phyloP scores from a whole-genome alignment of 2,797 vertebrate genomes.

The Huso huso region DNA sequence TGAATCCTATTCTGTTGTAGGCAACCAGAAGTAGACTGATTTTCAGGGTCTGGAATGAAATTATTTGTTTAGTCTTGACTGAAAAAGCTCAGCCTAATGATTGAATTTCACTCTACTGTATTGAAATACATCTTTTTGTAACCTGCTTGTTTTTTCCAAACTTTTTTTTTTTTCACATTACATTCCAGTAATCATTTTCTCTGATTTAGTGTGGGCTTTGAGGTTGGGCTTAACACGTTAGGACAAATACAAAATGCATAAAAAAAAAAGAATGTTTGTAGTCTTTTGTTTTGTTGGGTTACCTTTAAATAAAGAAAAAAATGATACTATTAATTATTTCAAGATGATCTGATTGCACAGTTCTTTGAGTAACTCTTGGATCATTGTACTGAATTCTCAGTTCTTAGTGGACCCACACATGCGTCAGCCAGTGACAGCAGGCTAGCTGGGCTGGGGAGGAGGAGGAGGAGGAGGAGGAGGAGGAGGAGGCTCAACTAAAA shows the following conservation, averaged over 20 bases:
- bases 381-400: constrained; percentile 9
- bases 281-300: too few species aligned
- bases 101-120: constrained; percentile 5
- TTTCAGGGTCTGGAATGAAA: background rate
- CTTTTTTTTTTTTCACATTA: background rate
- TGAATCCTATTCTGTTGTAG: constrained; percentile 1
- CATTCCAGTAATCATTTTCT: background rate
- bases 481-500: constrained; percentile 45
- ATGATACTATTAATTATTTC: background rate
- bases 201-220: background rate
- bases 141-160: background rate
- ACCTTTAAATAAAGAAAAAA: background rate
- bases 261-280: too few species aligned
- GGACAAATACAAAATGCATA: too few species aligned
- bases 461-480: constrained; percentile 4
- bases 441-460: constrained; percentile 36
- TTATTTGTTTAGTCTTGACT: constrained; percentile 1
- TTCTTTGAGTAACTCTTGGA: constrained; percentile 12
- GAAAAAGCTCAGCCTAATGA: background rate
- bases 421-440: constrained; percentile 46
- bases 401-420: constrained; percentile 34
- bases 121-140: constrained; percentile 1
- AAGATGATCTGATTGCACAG: constrained; percentile 7
- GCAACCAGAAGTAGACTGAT: background rate
- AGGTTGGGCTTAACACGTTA: too few species aligned